phyloP scores from a whole-genome alignment of 2,797 vertebrate genomes.

The Psittacula derbiana region DNA sequence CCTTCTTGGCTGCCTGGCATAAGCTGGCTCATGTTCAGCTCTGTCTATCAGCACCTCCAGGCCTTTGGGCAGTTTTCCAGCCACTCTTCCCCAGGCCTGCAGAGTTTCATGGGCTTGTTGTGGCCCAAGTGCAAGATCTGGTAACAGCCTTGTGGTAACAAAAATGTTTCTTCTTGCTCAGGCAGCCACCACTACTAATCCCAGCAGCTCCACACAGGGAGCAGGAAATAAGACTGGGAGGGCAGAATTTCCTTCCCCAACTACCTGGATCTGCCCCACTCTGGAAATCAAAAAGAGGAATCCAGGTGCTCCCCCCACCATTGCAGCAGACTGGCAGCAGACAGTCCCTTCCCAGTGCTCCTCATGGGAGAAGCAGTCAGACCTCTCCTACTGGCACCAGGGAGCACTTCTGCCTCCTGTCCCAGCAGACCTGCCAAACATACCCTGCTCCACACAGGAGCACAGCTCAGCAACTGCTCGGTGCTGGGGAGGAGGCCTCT shows the following conservation, averaged over 20 bases:
- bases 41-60: background rate
- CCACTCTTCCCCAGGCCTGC: background rate
- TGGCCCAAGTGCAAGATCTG: background rate
- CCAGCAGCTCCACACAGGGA: accelerated
- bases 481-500: background rate
- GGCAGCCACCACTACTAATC: background rate
- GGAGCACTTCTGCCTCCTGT: background rate
- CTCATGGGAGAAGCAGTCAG: background rate
- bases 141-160: background rate
- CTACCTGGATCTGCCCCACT: background rate
- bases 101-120: background rate
- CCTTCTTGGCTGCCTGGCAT: background rate
- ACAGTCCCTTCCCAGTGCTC: background rate
- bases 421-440: background rate
- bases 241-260: background rate
- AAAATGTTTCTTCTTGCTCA: background rate
- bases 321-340: background rate
- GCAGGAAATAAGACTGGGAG: background rate
- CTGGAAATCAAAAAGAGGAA: background rate
- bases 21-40: background rate
- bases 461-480: background rate
- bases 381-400: background rate
- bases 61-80: background rate
- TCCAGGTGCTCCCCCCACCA: background rate
- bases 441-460: background rate